Percentiles rank a stretch among this genome's conserved stretches.
phyloP scores from a whole-genome alignment of 2,113 vertebrate species.

The Irena cyanogastra region DNA sequence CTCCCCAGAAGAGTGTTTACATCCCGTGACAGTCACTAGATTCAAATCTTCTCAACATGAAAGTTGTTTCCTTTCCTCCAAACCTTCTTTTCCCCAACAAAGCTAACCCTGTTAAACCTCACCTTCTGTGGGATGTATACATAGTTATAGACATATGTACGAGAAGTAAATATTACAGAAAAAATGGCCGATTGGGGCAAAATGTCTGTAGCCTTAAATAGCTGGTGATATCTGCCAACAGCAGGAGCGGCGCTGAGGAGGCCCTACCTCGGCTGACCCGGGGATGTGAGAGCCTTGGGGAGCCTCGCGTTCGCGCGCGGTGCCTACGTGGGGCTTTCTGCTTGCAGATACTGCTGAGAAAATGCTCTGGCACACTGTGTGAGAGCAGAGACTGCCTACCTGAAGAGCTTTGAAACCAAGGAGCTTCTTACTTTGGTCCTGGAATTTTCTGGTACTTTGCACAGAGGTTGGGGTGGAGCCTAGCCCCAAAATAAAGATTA shows the following conservation, averaged over 20 bases:
- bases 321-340: neutral
- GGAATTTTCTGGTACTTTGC: neutral
- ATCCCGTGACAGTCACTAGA: constrained; percentile 56
- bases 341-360: fast-evolving
- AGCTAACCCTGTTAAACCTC: constrained; percentile 66
- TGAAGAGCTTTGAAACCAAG: neutral
- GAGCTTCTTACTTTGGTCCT: neutral
- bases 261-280: neutral
- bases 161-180: constrained; percentile 54
- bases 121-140: constrained; percentile 66
- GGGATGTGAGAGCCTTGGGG: neutral
- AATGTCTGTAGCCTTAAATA: constrained; percentile 55
- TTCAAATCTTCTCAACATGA: constrained; percentile 53
- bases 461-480: neutral
- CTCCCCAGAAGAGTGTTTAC: constrained; percentile 50
- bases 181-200: constrained; percentile 13
- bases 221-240: constrained; percentile 1
- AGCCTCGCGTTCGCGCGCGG: neutral
- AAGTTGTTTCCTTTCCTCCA: constrained; percentile 53
- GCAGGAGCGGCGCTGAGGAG: neutral
- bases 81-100: constrained; percentile 63
- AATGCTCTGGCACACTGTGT: neutral
- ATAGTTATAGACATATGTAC: constrained; percentile 63
- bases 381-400: neutral
- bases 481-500: neutral